Conservation (phyloP, 2,113 vertebrate species). For the Pimephales promelas region DNA sequence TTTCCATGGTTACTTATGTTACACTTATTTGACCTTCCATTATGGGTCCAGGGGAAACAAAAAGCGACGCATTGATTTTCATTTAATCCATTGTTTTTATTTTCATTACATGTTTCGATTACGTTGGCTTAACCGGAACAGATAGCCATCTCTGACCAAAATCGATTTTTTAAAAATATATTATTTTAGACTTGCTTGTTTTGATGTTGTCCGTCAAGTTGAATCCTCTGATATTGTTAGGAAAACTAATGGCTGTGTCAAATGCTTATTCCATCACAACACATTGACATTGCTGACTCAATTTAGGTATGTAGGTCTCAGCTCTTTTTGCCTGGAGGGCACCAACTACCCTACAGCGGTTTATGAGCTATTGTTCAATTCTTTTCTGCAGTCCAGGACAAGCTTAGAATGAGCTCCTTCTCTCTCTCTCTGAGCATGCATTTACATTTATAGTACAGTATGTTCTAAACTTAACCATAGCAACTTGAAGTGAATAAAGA, state of each 20-base stretch:
- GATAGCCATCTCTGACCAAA: neutral
- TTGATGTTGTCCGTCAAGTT: neutral
- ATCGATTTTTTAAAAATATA: neutral
- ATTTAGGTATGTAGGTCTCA: constrained; percentile 3
- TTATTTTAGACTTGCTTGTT: neutral
- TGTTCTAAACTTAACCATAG: neutral
- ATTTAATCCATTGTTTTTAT: neutral
- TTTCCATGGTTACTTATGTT: constrained; percentile 45
- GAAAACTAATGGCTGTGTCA: neutral
- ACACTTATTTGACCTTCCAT: constrained; percentile 4
- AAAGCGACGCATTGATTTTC: constrained; percentile 30
- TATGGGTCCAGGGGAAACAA: constrained; percentile 13
- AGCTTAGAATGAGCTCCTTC: neutral
- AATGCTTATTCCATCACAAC: neutral
- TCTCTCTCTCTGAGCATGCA: neutral
- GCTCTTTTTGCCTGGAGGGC: constrained; percentile 4
- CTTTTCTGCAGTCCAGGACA: constrained; percentile 7
- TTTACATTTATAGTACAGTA: constrained; percentile 1
- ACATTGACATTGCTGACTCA: constrained; percentile 16
- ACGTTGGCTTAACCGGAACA: neutral
- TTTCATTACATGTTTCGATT: neutral
- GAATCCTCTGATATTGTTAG: neutral
- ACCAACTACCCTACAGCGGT: neutral
- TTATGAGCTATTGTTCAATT: constrained; percentile 19
- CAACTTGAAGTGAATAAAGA: neutral